Evolutionary conservation across 2,888 invertebrate genomes (phyloP).

Genomic region (Oxycera nigricornis): DNA sequence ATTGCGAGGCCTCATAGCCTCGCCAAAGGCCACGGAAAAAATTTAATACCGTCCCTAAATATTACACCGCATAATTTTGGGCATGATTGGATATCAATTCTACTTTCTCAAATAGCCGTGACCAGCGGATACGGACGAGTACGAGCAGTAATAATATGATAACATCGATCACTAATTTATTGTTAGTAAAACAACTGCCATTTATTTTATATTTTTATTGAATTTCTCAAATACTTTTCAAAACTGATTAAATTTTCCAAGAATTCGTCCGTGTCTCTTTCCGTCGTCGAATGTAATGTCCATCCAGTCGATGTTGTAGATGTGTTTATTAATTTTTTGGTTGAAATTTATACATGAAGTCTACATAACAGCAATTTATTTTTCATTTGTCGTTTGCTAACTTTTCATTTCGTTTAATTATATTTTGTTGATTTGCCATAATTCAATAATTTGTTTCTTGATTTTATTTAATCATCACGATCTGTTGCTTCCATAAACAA

Average conservation of each 20-base stretch:
- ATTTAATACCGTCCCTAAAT: no score
- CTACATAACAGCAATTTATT: conserved; percentile 21
- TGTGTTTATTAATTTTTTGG: not conserved
- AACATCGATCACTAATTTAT: not conserved
- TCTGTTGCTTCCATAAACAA: no score
- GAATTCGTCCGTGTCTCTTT: not conserved
- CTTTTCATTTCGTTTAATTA: not conserved
- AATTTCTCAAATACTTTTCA: conserved; percentile 24
- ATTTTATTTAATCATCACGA: no score
- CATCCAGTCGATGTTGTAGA: not conserved
- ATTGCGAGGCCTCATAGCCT: no score
- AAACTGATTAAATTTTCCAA: conserved; percentile 15
- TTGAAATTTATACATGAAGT: not conserved
- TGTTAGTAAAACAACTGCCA: not conserved
- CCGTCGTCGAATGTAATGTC: not conserved
- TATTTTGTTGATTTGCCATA: no score
- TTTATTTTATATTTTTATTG: not conserved
- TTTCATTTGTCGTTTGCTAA: not conserved
- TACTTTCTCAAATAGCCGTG: no score
- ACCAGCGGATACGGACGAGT: no score
- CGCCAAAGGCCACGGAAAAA: no score
- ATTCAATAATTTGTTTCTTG: no score
- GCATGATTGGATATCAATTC: no score
- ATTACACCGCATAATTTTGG: no score
- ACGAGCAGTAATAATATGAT: no score